Evolutionary conservation across 2,797 vertebrate genomes (phyloP), one percentile per base, ranked within the genome.

Genomic region (Stomatorhinus walkeri): DNA sequence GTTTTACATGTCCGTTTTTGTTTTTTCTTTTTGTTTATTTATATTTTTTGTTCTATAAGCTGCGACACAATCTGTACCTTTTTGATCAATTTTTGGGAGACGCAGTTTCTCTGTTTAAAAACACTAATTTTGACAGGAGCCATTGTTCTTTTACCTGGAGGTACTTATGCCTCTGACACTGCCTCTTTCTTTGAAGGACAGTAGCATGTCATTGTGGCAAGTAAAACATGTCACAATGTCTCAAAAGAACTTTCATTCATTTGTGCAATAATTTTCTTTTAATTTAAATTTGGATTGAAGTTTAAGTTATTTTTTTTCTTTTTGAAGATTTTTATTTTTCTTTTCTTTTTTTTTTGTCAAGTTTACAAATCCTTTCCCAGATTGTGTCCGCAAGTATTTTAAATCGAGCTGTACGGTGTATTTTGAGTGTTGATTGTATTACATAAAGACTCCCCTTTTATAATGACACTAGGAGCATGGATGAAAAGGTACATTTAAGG

Each of bases 221-320:
- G 84, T 54, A 51, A 52, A 85, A 28, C 28, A 59, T 36, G 52
- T 59, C 52, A 59, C 51, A 59, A 1, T 86, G 51, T 59, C 52
- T 36, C 19, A 40, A 87, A 56, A 61, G 51, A 40, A 36, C 28
- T n/a, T 48, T 91, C 90, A 95, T 94, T 94, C 91, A 94, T 95
- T 95, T 95, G 95, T 96, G 96, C 96, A 96, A 96, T 96, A 96
- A 95, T 94, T 95, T 76, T 90, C 54, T 89, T 90, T 93, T 93
- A 92, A 96, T 93, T 95, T 96, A 91, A 85, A 51, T 84, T 88
- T 85, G 48, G 43, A 49, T 81, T 64, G 51, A 40, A 22, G 48
- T 95, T 95, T 95, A 95, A 96, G 95, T 96, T 96, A 95, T 85
- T 90, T 95, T 24, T 24, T 24, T 64, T 64, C 94, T 88, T 86